phyloP scores from a whole-genome alignment of 2,797 vertebrate species.

The Otus scops region DNA sequence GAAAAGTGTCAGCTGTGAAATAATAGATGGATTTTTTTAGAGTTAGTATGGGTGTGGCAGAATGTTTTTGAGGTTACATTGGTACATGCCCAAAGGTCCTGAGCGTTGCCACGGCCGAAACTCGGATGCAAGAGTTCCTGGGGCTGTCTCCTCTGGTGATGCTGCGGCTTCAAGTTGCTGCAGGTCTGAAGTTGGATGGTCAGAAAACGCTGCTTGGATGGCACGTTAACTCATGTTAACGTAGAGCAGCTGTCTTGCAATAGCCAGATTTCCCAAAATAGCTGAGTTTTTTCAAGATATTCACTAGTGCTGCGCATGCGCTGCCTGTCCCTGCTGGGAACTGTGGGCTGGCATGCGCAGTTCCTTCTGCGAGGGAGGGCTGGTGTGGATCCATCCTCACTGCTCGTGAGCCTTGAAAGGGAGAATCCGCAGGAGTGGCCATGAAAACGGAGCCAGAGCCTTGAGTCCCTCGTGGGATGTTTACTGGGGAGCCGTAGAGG shows the following conservation, averaged over 20 bases:
- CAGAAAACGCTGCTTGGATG: neutral
- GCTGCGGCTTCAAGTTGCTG: neutral
- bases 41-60: neutral
- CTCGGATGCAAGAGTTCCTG: fast-evolving
- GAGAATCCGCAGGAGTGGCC: fast-evolving
- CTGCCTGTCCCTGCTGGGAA: neutral
- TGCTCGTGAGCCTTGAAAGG: neutral
- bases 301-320: fast-evolving
- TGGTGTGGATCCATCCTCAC: fast-evolving
- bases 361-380: neutral
- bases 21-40: neutral
- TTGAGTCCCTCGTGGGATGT: neutral
- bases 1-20: neutral
- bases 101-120: neutral
- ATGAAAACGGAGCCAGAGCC: neutral
- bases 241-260: neutral
- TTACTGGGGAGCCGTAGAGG: neutral
- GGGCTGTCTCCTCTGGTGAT: neutral
- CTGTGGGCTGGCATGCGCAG: fast-evolving
- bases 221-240: fast-evolving
- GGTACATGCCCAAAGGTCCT: neutral
- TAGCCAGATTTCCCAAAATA: neutral
- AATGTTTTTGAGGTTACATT: neutral
- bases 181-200: neutral
- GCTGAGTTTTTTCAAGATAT: neutral